A percentile compares a stretch with the other conserved stretches of the same genome.
Evolutionary conservation across 1,140 invertebrate species (phyloP).

Genomic region (Rhopalosiphum padi): DNA sequence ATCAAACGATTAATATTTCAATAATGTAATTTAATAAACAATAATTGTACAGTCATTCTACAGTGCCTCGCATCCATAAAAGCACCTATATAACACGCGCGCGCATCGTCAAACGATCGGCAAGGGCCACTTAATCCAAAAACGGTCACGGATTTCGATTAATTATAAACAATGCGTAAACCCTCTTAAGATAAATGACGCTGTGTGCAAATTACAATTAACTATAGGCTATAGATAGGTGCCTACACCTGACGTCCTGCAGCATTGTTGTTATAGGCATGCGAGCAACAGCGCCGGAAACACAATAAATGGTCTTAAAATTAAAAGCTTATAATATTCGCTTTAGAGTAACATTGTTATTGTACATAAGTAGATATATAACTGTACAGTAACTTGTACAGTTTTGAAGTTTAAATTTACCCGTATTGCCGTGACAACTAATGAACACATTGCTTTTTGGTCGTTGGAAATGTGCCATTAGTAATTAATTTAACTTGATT

Average conservation of each 20-base stretch:
- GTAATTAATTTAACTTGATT: neutral
- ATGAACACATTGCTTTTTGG: constrained; percentile 30
- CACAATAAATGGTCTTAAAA: neutral
- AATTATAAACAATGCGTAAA: neutral
- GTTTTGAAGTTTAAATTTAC: neutral
- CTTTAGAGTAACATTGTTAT: neutral
- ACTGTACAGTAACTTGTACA: neutral
- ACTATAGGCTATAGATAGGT: neutral
- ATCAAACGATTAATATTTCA: constrained; percentile 35
- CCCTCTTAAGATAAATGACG: neutral
- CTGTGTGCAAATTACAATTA: neutral
- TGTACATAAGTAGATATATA: neutral
- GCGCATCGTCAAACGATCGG: neutral
- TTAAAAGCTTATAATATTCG: neutral
- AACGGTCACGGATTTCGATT: neutral
- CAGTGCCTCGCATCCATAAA: neutral
- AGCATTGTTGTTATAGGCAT: neutral
- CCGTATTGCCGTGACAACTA: neutral
- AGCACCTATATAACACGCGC: neutral
- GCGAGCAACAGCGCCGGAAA: neutral
- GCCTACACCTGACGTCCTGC: neutral
- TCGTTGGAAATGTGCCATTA: neutral
- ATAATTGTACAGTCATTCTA: neutral
- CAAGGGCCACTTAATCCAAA: neutral
- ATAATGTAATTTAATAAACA: constrained; percentile 17